Percentiles rank a stretch among this genome's conserved stretches.
Conservation (phyloP, 2,113 vertebrate genomes). For the Tursiops truncatus region DNA sequence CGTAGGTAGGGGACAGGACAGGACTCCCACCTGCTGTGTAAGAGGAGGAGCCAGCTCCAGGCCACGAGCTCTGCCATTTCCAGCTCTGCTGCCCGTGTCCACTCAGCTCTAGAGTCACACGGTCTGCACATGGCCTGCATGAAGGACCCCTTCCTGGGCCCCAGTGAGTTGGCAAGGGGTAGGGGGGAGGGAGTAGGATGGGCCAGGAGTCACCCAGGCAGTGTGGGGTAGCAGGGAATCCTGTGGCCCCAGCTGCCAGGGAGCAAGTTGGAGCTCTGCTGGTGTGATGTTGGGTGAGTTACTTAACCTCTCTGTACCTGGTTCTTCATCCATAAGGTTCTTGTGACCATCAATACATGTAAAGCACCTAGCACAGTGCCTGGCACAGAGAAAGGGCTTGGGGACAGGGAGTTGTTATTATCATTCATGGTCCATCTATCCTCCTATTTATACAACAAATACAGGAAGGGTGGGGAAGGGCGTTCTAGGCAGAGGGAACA, state of each 20-base stretch:
- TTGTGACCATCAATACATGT: not conserved
- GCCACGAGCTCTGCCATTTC: not conserved
- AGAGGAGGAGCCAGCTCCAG: not conserved
- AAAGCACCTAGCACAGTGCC: not conserved
- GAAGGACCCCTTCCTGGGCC: not conserved
- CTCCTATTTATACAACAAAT: no score
- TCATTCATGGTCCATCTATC: no score
- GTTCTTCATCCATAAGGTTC: not conserved
- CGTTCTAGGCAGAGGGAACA: not conserved
- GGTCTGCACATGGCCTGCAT: fast-evolving
- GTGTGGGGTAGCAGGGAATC: not conserved
- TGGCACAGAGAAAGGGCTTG: not conserved
- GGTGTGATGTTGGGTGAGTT: fast-evolving
- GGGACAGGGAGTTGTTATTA: no score
- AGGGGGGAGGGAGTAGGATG: fast-evolving
- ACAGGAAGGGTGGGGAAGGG: not conserved
- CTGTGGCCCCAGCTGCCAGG: not conserved
- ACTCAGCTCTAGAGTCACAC: not conserved
- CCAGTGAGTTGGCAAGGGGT: fast-evolving
- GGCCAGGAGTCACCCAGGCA: not conserved
- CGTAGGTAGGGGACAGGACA: not conserved
- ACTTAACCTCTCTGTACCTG: not conserved
- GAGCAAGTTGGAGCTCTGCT: fast-evolving
- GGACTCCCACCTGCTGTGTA: not conserved
- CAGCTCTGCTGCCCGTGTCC: not conserved